Evolutionary conservation across 2,888 invertebrate genomes (phyloP).

Genomic region (Yponomeuta sedellus): DNA sequence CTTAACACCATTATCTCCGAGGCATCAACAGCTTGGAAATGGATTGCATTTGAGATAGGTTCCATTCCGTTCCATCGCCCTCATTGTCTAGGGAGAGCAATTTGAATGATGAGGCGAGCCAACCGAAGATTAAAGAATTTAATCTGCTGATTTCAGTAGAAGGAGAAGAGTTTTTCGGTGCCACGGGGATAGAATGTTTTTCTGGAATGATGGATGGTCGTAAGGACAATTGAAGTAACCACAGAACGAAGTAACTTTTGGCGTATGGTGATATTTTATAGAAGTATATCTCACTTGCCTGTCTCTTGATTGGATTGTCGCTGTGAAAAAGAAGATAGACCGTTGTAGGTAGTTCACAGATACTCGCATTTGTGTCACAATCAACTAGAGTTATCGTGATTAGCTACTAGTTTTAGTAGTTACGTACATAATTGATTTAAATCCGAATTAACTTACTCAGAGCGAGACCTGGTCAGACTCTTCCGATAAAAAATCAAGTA

Average conservation of each 20-base stretch:
- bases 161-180: background rate
- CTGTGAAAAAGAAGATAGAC: too few species aligned
- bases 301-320: too few species aligned
- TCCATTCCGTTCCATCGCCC: conserved; percentile 57
- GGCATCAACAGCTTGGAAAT: conserved; percentile 38
- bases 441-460: too few species aligned
- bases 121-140: conserved; percentile 30
- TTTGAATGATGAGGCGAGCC: conserved; percentile 43
- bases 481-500: too few species aligned
- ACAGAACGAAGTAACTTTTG: background rate
- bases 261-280: too few species aligned
- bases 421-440: too few species aligned
- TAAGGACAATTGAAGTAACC: background rate
- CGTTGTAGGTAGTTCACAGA: too few species aligned
- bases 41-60: conserved; percentile 63
- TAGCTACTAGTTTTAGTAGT: too few species aligned
- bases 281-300: too few species aligned
- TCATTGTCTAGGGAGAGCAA: conserved; percentile 41
- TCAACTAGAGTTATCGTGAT: too few species aligned
- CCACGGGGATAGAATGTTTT: background rate
- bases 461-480: too few species aligned
- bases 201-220: background rate
- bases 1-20: conserved; percentile 24
- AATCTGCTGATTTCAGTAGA: conserved; percentile 6
- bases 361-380: too few species aligned